These are phyloP conservation scores for Tethya wilhelma DNA, from an alignment of 37 sponge, comb jelly and placozoan genomes.

Conservation along the genomic window DNA sequence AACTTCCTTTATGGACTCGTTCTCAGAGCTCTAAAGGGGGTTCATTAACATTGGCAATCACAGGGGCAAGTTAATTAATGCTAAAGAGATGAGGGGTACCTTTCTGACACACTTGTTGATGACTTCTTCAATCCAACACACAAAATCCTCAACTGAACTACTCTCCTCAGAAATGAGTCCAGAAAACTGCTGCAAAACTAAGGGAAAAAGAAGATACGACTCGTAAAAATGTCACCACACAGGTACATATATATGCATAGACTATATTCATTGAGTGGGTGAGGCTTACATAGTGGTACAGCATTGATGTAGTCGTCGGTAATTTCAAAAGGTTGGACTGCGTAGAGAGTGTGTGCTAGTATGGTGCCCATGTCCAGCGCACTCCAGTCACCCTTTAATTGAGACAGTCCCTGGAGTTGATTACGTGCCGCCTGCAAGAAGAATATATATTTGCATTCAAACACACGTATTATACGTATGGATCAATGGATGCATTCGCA, in stretches of 20 bases:
- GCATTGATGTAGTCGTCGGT: slow-evolving; percentile 29
- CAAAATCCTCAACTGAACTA: slow-evolving; percentile 64
- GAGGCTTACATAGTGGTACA: slow-evolving; percentile 59
- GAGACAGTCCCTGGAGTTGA: slow-evolving; percentile 32
- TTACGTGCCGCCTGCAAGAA: slow-evolving; percentile 57
- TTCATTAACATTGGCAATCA: not conserved
- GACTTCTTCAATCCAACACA: slow-evolving; percentile 48
- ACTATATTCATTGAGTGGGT: not conserved
- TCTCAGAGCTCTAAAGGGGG: not conserved
- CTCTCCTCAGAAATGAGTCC: slow-evolving; percentile 25
- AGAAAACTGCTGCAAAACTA: slow-evolving; percentile 68
- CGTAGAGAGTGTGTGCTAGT: slow-evolving; percentile 51
- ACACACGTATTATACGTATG: not conserved
- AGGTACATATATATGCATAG: not conserved
- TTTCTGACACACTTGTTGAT: not conserved
- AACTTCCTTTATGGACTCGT: not conserved
- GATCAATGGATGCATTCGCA: not conserved
- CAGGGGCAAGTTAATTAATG: not conserved
- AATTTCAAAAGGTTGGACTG: slow-evolving; percentile 25
- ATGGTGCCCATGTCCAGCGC: slow-evolving; percentile 49
- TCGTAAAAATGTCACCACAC: slow-evolving; percentile 2
- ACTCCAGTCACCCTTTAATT: slow-evolving; percentile 65
- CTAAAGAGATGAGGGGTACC: not conserved
- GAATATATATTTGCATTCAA: not conserved
- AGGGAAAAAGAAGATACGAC: not conserved